These are phyloP conservation scores for Halesus radiatus DNA, from an alignment of 1,140 invertebrate species.

Conservation along the genomic window DNA sequence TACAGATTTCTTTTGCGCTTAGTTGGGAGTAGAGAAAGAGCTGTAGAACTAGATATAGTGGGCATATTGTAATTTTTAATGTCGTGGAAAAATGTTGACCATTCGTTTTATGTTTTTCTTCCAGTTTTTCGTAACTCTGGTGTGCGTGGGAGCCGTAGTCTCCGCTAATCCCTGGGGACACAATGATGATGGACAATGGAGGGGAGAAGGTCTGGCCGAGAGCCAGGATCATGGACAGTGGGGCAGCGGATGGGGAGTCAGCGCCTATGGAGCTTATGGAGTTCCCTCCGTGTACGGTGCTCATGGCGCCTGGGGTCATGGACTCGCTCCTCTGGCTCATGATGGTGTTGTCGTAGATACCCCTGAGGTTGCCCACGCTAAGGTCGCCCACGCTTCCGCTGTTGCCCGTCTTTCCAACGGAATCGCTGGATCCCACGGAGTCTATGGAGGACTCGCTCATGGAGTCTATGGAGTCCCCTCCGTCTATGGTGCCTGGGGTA, in stretches of 20 bases:
- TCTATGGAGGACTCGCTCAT: background rate
- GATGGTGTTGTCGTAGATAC: slow-evolving; percentile 34
- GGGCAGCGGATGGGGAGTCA: slow-evolving; percentile 19
- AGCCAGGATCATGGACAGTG: slow-evolving; percentile 47
- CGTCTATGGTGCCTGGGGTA: background rate
- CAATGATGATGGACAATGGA: background rate
- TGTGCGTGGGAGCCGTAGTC: slow-evolving; percentile 42
- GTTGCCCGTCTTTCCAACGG: slow-evolving; percentile 52
- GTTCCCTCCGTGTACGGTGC: slow-evolving; percentile 18
- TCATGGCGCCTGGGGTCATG: slow-evolving; percentile 5
- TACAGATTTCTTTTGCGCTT: too few relatives aligned
- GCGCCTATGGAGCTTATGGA: slow-evolving; percentile 15
- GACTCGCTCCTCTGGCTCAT: slow-evolving; percentile 48
- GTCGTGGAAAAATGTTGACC: too few relatives aligned
- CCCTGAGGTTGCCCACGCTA: slow-evolving; percentile 15
- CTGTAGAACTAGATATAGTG: too few relatives aligned
- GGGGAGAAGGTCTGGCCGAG: slow-evolving; percentile 35
- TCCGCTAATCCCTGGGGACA: slow-evolving; percentile 9
- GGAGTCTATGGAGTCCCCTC: slow-evolving; percentile 8
- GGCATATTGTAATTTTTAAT: too few relatives aligned
- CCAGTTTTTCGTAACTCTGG: slow-evolving; percentile 41
- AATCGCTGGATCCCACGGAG: slow-evolving; percentile 51
- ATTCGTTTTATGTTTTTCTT: slow-evolving; percentile 1
- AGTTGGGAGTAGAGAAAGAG: too few relatives aligned
- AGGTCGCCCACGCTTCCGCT: slow-evolving; percentile 34